Conservation (phyloP, 2,113 vertebrate genomes). For the Eptesicus fuscus region DNA sequence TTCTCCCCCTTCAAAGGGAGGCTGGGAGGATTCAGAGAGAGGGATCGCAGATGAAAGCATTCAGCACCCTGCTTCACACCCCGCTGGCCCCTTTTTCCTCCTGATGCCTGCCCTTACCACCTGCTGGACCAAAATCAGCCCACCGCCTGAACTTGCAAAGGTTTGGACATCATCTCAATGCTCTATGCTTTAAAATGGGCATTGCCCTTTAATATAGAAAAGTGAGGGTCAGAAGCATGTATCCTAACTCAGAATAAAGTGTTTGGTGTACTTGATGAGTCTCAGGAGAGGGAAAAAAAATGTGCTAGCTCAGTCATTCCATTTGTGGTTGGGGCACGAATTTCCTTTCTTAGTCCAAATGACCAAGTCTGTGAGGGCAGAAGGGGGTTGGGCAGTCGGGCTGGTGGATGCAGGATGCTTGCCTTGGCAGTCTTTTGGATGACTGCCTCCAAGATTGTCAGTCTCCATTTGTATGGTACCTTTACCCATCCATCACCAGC, state of each 20-base stretch:
- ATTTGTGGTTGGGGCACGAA: slow-evolving; percentile 3
- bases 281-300: neutral
- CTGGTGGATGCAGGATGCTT: neutral
- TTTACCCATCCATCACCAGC: neutral
- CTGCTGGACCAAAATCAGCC: neutral
- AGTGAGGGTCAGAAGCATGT: neutral
- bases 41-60: neutral
- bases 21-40: neutral
- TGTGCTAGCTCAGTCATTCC: slow-evolving; percentile 31
- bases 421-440: neutral
- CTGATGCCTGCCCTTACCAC: neutral
- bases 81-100: neutral
- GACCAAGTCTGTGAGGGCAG: neutral
- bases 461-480: neutral
- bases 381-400: neutral
- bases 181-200: slow-evolving; percentile 20
- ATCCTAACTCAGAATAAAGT: slow-evolving; percentile 58
- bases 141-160: neutral
- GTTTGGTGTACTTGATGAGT: neutral
- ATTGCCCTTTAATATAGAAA: slow-evolving; percentile 46
- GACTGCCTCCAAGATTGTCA: neutral
- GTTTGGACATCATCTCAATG: neutral
- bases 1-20: neutral
- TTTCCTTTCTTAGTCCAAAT: slow-evolving; percentile 27
- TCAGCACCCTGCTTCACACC: neutral